phyloP scores from a whole-genome alignment of 2,888 invertebrate genomes.

The Graphium colonna region DNA sequence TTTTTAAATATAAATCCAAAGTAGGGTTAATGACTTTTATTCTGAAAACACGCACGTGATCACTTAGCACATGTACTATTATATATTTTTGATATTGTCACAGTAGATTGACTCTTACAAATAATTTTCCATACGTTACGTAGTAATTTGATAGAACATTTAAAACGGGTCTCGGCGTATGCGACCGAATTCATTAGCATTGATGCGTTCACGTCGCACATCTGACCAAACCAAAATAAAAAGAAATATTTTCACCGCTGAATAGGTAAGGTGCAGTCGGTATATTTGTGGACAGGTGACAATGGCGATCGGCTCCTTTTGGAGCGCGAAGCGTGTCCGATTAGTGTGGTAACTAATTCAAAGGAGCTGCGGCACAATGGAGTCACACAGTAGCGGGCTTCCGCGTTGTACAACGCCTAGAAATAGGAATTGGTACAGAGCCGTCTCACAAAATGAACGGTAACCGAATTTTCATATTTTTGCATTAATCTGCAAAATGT shows the following conservation, averaged over 20 bases:
- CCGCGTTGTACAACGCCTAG: conserved; percentile 48
- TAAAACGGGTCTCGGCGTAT: neutral
- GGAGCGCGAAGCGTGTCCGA: conserved; percentile 54
- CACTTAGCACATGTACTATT: too few relatives aligned
- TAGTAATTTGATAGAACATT: neutral
- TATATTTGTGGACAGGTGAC: conserved; percentile 49
- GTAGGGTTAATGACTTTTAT: too few relatives aligned
- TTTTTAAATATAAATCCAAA: too few relatives aligned
- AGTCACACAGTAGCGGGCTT: conserved; percentile 73
- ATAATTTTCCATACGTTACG: too few relatives aligned
- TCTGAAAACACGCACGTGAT: too few relatives aligned
- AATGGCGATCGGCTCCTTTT: conserved; percentile 57
- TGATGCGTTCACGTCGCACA: conserved; percentile 8
- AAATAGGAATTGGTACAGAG: conserved; percentile 38
- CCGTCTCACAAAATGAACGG: conserved; percentile 12
- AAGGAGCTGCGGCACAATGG: conserved; percentile 53
- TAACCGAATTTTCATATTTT: neutral
- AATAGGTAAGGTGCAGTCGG: conserved; percentile 24
- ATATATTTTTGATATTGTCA: too few relatives aligned
- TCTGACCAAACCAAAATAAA: conserved; percentile 23
- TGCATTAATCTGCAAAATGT: neutral
- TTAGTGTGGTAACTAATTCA: conserved; percentile 63
- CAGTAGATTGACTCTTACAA: too few relatives aligned
- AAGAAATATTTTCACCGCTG: conserved; percentile 21
- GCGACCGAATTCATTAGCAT: conserved; percentile 14